A percentile compares a stretch with the other conserved stretches of the same genome.
Conservation (phyloP, 2,888 invertebrate genomes). For the Ptychoptera contaminata region DNA sequence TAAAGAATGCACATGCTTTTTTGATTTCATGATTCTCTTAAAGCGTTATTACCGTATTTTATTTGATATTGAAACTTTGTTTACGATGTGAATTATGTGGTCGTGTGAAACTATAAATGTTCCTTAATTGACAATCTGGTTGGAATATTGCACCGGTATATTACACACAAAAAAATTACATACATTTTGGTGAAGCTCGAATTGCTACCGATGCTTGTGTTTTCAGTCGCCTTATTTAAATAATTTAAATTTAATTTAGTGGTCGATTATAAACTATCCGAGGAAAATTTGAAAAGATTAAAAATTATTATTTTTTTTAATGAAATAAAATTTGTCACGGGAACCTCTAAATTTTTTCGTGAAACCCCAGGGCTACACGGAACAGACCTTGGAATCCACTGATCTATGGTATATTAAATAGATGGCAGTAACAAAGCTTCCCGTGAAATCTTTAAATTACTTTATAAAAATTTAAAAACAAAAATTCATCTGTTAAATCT, state of each 20-base stretch:
- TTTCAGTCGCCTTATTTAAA: neutral
- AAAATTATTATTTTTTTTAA: neutral
- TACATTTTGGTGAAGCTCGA: constrained; percentile 2
- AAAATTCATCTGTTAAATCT: too few relatives aligned
- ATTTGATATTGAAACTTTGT: neutral
- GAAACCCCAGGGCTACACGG: neutral
- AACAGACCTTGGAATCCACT: neutral
- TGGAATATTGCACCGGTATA: constrained; percentile 1
- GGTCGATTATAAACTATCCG: too few relatives aligned
- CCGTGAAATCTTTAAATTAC: too few relatives aligned
- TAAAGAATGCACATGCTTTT: too few relatives aligned
- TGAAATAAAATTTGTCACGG: neutral
- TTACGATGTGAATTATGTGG: neutral
- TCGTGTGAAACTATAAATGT: neutral
- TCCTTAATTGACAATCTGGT: constrained; percentile 1
- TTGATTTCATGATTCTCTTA: too few relatives aligned
- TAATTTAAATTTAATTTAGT: neutral
- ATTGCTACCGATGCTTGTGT: constrained; percentile 1
- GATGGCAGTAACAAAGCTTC: too few relatives aligned
- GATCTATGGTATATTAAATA: too few relatives aligned
- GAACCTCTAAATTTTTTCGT: neutral
- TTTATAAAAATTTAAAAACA: too few relatives aligned
- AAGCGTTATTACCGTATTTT: too few relatives aligned
- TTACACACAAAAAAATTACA: neutral
- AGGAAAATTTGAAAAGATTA: constrained; percentile 1